Conservation (phyloP, 2,113 vertebrate species). For the Bettongia penicillata region DNA sequence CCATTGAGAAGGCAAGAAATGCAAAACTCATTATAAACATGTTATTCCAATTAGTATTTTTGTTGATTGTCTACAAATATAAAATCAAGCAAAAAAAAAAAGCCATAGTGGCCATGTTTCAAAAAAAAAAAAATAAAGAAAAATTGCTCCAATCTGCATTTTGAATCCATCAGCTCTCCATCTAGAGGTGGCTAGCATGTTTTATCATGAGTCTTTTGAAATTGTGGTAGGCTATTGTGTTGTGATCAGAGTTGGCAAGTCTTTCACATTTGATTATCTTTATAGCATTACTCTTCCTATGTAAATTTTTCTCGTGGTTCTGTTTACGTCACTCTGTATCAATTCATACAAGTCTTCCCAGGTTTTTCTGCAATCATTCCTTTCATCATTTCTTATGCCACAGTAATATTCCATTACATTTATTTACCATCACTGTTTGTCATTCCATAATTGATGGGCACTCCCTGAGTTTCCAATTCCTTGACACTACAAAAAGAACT, state of each 20-base stretch:
- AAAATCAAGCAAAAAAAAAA: background rate
- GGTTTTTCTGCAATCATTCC: background rate
- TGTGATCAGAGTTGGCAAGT: background rate
- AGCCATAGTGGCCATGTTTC: background rate
- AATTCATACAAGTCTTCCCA: background rate
- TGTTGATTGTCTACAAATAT: background rate
- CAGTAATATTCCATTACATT: background rate
- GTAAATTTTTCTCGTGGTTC: background rate
- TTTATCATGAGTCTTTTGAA: background rate
- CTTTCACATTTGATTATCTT: background rate
- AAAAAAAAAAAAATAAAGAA: background rate
- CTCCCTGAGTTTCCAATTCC: background rate
- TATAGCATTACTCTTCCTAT: background rate
- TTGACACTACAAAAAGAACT: background rate
- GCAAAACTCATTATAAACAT: background rate
- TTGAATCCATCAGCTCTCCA: background rate
- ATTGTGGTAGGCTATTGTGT: background rate
- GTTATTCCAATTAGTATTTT: background rate
- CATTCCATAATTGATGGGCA: background rate
- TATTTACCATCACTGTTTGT: background rate
- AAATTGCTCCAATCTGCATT: background rate
- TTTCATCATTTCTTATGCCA: background rate
- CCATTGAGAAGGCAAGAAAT: background rate
- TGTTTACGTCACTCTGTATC: background rate
- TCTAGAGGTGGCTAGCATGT: background rate